Evolutionary conservation across 64 coral and sea anemone species (phyloP), one percentile per base, ranked within the genome.

Genomic region (Pachyseris speciosa): DNA sequence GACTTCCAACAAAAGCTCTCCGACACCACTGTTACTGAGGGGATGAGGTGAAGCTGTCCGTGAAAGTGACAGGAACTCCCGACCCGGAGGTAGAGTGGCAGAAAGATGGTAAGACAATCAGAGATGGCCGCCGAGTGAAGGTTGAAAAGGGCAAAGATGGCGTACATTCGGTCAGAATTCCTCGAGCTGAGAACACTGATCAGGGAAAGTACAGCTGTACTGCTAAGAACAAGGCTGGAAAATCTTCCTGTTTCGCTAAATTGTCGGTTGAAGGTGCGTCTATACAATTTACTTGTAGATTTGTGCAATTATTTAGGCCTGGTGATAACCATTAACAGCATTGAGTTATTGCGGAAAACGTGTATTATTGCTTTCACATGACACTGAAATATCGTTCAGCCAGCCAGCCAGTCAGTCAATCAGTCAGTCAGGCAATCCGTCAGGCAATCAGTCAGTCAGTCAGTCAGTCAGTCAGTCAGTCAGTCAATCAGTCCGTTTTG

Each of bases 11-110:
- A 78, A 11, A 87, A 97, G 47, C 64, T 97, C 6, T 52, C 39
- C 36, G 91, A 91, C 63, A 83, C 79, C 22, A 91, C 75, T 9
- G 84, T 91, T 19, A 81, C 76, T 7, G 95, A 88, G 16, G 95
- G 22, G 93, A 81, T 30, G 86, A 86, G 3, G 87, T 87, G 0
- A 97, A 75, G 40, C 32, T 97, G 30, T 85, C 67, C 11, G 91
- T 59, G 16, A 89, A 88, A 47, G 86, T 97, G 47, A 90, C 42
- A 34, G 95, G 95, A 37, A 78, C 52, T 36, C 91, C 95, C n/a
- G 58, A 89, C 61, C 95, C 91, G 27, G 44, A 60, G 37, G 48
- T 97, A 43, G 83, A 84, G 77, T 97, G 95, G 95, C 93, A 97
- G 69, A 97, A 93, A 66, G 95, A 89, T 37, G 95, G 77, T 34